These are phyloP conservation scores for Hymenopus coronatus DNA, from an alignment of 2,888 invertebrate genomes.

Conservation along the genomic window DNA sequence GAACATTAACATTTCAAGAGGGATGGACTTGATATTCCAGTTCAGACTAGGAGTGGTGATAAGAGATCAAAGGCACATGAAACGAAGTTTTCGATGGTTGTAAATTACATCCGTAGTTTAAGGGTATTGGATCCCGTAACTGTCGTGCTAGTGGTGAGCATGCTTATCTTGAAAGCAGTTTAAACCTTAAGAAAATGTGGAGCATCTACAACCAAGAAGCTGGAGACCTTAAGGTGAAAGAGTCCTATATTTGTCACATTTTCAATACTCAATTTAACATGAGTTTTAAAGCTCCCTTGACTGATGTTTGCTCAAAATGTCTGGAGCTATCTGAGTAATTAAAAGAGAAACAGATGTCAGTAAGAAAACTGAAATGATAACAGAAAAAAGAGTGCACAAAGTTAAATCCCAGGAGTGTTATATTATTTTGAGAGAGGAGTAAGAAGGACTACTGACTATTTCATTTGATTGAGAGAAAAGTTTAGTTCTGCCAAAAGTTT, in stretches of 20 bases:
- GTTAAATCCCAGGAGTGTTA: not conserved
- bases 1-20: not conserved
- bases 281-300: not conserved
- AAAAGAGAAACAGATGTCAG: not conserved
- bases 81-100: not conserved
- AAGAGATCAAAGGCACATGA: not conserved
- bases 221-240: not conserved
- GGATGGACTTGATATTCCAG: not conserved
- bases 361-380: not conserved
- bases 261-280: not conserved
- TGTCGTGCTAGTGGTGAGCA: not conserved
- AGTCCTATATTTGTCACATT: not conserved
- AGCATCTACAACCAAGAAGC: not conserved
- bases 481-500: not conserved
- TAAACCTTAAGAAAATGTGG: conserved; percentile 4
- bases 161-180: conserved; percentile 5
- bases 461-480: not conserved
- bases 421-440: not conserved
- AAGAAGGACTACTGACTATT: not conserved
- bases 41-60: conserved; percentile 2
- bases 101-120: not conserved
- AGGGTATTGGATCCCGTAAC: not conserved
- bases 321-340: not conserved
- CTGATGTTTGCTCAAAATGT: no score
- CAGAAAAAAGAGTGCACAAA: not conserved